Evolutionary conservation across 2,113 vertebrate species (phyloP).

Genomic region (Petromus typicus): DNA sequence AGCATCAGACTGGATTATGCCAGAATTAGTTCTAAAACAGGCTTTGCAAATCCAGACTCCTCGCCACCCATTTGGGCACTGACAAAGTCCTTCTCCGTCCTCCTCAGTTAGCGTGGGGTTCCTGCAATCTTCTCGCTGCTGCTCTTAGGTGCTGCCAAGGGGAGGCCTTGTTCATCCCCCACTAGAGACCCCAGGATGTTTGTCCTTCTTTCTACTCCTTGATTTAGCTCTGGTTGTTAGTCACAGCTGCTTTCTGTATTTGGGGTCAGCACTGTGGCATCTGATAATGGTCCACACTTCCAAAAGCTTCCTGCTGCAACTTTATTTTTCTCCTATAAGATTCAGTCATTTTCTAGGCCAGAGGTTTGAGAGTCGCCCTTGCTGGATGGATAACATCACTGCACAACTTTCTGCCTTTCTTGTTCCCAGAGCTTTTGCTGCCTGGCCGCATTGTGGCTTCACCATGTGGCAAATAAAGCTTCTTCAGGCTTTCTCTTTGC

Average conservation of each 20-base stretch:
- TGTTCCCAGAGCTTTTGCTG: no score
- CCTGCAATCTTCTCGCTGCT: slow-evolving; percentile 86
- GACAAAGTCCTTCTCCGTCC: slow-evolving; percentile 97
- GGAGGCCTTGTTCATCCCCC: slow-evolving; percentile 99
- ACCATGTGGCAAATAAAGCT: no score
- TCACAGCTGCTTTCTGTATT: slow-evolving; percentile 86
- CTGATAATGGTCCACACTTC: no score
- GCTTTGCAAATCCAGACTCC: slow-evolving; percentile 95
- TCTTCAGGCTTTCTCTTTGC: no score
- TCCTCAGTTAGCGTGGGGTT: slow-evolving; percentile 94
- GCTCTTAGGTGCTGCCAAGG: slow-evolving; percentile 91
- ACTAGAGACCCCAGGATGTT: slow-evolving; percentile 96
- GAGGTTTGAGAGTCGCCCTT: no score
- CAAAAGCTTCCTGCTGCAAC: no score
- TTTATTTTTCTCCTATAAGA: no score
- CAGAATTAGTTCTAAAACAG: slow-evolving; percentile 90
- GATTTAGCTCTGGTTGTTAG: slow-evolving; percentile 96
- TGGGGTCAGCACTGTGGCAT: no score
- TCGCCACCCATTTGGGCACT: slow-evolving; percentile 92
- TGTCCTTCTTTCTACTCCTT: slow-evolving; percentile 88
- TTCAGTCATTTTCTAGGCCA: no score
- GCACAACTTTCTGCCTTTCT: no score
- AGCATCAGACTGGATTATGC: slow-evolving; percentile 69
- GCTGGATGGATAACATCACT: no score
- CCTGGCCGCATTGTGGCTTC: no score